Conservation (phyloP, 2,113 vertebrate genomes). For the Dipodomys merriami region DNA sequence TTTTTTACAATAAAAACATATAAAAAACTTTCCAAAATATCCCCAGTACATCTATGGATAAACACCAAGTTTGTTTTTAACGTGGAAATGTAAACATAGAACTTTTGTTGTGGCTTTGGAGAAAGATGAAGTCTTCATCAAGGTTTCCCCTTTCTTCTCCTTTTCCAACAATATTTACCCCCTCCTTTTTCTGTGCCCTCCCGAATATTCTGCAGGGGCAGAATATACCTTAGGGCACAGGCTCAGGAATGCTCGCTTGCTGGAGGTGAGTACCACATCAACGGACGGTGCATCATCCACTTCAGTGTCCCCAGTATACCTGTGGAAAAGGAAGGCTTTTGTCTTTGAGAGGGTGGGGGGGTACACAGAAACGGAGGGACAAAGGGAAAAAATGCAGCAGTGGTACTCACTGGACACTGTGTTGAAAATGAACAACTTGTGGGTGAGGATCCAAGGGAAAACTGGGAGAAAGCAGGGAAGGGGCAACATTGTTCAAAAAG, state of each 20-base stretch:
- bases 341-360: background rate
- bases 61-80: background rate
- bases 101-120: background rate
- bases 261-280: background rate
- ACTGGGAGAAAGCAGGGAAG: too few species aligned
- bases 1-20: too few species aligned
- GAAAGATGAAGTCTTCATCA: background rate
- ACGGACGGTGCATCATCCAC: too few species aligned
- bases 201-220: too few species aligned
- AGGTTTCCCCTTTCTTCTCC: background rate
- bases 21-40: background rate
- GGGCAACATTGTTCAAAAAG: too few species aligned
- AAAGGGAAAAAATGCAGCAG: background rate
- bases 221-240: background rate
- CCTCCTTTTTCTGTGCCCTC: background rate
- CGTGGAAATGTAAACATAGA: too few species aligned
- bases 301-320: too few species aligned
- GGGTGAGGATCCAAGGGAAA: too few species aligned
- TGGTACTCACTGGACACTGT: too few species aligned
- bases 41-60: too few species aligned
- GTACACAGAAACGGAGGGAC: background rate
- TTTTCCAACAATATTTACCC: too few species aligned
- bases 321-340: background rate
- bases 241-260: background rate
- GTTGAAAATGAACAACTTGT: too few species aligned